These are phyloP conservation scores for Capreolus pygargus DNA, from an alignment of 2,113 vertebrate genomes.

Conservation along the genomic window DNA sequence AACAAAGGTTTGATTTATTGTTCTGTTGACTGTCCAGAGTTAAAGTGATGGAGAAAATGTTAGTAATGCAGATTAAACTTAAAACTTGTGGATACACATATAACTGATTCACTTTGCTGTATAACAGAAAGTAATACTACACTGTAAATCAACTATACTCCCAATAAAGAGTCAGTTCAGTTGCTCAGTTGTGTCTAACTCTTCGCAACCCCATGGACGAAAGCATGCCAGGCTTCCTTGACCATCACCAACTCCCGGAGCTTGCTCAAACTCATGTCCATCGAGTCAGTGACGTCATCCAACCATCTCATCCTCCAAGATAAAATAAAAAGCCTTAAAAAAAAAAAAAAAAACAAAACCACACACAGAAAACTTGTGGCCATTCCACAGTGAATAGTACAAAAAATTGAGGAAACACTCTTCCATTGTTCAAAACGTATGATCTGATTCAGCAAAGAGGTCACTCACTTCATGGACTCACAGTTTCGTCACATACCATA, in stretches of 20 bases:
- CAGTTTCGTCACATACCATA: neutral
- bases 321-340: neutral
- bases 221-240: neutral
- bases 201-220: neutral
- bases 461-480: neutral
- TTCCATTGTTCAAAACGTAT: neutral
- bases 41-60: neutral
- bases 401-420: neutral
- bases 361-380: neutral
- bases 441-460: neutral
- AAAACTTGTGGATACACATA: neutral
- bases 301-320: neutral
- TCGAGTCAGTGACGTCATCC: neutral
- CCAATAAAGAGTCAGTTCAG: neutral
- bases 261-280: neutral
- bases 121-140: neutral
- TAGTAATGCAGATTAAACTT: neutral
- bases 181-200: neutral
- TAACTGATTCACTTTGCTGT: neutral
- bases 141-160: neutral
- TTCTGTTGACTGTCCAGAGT: neutral
- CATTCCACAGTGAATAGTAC: neutral
- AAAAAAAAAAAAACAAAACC: neutral
- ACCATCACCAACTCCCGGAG: neutral
- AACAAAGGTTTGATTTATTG: neutral